These are phyloP conservation scores for Lanistes nyassanus DNA, from an alignment of 1,140 invertebrate genomes.

Conservation along the genomic window DNA sequence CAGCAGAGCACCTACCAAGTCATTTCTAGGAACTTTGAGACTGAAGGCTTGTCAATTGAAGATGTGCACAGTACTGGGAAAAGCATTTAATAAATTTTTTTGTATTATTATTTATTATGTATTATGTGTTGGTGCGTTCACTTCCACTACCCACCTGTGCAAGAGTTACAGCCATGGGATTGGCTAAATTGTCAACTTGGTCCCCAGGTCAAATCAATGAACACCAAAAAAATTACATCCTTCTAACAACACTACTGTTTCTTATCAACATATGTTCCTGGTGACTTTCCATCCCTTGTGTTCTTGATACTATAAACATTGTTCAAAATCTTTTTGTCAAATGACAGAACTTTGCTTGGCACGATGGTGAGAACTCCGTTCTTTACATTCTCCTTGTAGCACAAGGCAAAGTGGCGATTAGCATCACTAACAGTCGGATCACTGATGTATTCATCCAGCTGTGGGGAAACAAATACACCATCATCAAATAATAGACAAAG, in stretches of 20 bases:
- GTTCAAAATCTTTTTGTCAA: conserved; percentile 40
- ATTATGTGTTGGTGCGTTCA: not conserved
- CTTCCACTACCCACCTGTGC: not conserved
- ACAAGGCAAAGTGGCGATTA: conserved; percentile 71
- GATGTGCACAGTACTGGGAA: too few species aligned
- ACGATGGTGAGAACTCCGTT: conserved; percentile 32
- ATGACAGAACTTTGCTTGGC: conserved; percentile 38
- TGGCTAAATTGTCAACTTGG: not conserved
- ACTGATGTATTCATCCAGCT: conserved; percentile 78
- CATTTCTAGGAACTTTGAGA: too few species aligned
- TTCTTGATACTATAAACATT: conserved; percentile 43
- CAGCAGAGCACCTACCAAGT: too few species aligned
- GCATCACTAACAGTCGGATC: conserved; percentile 80
- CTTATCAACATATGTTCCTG: not conserved
- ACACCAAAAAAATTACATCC: not conserved
- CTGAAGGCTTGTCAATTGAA: too few species aligned
- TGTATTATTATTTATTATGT: too few species aligned
- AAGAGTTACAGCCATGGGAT: not conserved
- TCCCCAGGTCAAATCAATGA: not conserved
- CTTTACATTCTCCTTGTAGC: conserved; percentile 40
- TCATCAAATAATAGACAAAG: not conserved
- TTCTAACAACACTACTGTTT: too few species aligned
- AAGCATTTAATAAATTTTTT: too few species aligned
- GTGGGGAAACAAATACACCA: conserved; percentile 53
- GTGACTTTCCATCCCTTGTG: not conserved